Conservation (phyloP, 2,888 invertebrate species). For the Ommatoiulus sabulosus region DNA sequence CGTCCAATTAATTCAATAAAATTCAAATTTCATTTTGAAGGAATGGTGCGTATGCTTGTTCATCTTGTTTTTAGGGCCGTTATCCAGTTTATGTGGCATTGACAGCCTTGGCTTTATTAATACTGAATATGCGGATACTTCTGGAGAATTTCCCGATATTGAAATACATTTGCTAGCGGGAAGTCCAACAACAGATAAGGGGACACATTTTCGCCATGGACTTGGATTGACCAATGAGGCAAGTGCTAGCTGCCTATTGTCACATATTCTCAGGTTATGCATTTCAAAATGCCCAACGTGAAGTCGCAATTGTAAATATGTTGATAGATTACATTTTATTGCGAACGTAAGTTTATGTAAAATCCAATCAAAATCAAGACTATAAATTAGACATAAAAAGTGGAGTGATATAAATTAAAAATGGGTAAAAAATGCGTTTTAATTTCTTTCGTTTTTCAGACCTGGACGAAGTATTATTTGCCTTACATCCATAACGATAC, state of each 20-base stretch:
- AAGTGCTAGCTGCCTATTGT: neutral
- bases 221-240: neutral
- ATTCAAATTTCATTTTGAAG: neutral
- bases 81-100: constrained; percentile 88
- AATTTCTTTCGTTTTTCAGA: neutral
- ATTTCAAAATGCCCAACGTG: neutral
- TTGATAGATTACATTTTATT: no score
- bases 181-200: neutral
- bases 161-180: constrained; percentile 83
- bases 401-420: no score
- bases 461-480: neutral
- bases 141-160: constrained; percentile 92
- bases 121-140: constrained; percentile 87
- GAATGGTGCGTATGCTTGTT: neutral
- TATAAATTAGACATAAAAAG: no score
- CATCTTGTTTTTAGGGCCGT: constrained; percentile 74
- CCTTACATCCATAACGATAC: neutral
- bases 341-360: neutral
- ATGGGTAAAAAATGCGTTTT: neutral
- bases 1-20: neutral
- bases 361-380: no score
- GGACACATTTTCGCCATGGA: neutral
- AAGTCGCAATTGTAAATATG: no score
- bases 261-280: no score
- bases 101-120: constrained; percentile 91